Base-by-base conservation (phyloP, 2,113 vertebrate genomes). In the Nothocercus nigrocapillus region DNA sequence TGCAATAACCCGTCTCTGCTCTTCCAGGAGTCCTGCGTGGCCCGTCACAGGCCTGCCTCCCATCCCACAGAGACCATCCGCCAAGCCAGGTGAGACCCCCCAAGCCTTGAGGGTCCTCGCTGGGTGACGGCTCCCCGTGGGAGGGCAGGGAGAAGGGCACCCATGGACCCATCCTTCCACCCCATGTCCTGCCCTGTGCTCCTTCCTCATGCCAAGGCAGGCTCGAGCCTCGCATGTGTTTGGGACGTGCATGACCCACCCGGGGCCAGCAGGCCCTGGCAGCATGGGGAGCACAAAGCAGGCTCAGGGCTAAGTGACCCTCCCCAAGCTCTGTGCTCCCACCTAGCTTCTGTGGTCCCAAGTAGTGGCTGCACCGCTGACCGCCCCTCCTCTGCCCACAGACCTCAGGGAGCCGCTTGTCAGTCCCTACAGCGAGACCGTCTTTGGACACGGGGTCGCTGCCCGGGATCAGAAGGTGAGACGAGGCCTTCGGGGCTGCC, bases 351-450 rank as follows among this genome's bases (percentile, higher is more conserved):
- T 49, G 15, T 27, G 17, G 40, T 22, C 27, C 76, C 69, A 59
- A 9, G 34, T 44, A 44, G 36, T 42, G 2, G 2, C 9, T 73
- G n/a, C 53, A 20, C 27, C 7, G 0, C 75, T 93, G 81, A 87
- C 40, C 27, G 42, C 77, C 49, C 40, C 68, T 51, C 87, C 34
- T 95, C 51, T 95, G 36, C 75, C 72, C 81, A 11, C 94, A 97
- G 97, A 93, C 34, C 16, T 38, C 20, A 1, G 7, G 0, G 91
- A 97, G 20, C 98, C 97, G 4, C 95, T 96, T 16, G 94, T 99
- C 95, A 98, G 97, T 44, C 99, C 98, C 9, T 99, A 99, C 97
- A 98, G 98, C 16, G 98, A 99, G 93, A 98, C 98, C 6, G 86
- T 98, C 81, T 99, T 98, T 63, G 98, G 98, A 58, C 97, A 76